Evolutionary conservation across 1,140 invertebrate genomes (phyloP).

Genomic region (Bactericera cockerelli): DNA sequence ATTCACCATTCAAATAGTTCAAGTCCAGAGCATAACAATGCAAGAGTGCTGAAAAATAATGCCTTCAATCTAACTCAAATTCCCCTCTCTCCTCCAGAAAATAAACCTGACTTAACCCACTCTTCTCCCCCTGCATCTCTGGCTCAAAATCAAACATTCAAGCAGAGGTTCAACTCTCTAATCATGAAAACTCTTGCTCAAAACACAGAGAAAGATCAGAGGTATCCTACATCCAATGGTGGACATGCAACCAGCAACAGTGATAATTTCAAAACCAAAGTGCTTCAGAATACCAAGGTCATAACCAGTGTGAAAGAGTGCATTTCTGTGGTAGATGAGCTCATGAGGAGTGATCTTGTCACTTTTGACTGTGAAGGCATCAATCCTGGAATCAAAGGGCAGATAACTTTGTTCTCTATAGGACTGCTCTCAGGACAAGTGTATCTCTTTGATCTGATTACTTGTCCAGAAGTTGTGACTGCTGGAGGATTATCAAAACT

Average conservation of each 20-base stretch:
- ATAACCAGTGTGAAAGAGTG: conserved; percentile 62
- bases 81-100: conserved; percentile 2
- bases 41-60: background rate
- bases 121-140: conserved; percentile 26
- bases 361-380: conserved; percentile 79
- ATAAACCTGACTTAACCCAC: conserved; percentile 13
- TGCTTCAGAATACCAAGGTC: conserved; percentile 62
- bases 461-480: conserved; percentile 60
- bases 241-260: conserved; percentile 28
- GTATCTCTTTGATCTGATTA: conserved; percentile 79
- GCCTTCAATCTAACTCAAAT: conserved; percentile 17
- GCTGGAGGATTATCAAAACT: conserved; percentile 62
- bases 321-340: conserved; percentile 55
- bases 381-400: conserved; percentile 69
- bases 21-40: background rate
- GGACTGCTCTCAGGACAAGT: conserved; percentile 59
- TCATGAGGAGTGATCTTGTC: conserved; percentile 41
- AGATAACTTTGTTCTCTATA: conserved; percentile 72
- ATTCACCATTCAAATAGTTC: conserved; percentile 5
- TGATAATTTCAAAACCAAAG: conserved; percentile 61
- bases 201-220: conserved; percentile 68
- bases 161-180: conserved; percentile 71
- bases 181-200: conserved; percentile 78
- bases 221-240: conserved; percentile 23
- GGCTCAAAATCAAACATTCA: conserved; percentile 49